A percentile compares a stretch with the other conserved stretches of the same genome.
Conservation (phyloP, 2,113 vertebrate genomes). For the Poecilia latipinna region DNA sequence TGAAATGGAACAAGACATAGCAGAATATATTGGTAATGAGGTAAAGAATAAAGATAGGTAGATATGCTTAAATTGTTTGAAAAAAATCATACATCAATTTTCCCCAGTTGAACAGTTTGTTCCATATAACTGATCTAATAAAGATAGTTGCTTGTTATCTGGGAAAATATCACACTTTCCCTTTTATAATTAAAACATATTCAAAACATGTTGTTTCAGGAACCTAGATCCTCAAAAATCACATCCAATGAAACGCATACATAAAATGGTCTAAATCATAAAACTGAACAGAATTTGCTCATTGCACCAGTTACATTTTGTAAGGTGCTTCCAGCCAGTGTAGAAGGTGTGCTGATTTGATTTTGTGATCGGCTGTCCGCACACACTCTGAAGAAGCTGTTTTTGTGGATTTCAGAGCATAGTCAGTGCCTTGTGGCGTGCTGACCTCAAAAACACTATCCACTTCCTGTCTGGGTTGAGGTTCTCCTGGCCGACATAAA, state of each 20-base stretch:
- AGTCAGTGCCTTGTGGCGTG: conserved; percentile 58
- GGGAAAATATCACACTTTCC: conserved; percentile 2
- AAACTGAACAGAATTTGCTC: conserved; percentile 23
- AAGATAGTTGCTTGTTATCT: conserved; percentile 9
- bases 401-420: conserved; percentile 60
- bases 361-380: conserved; percentile 56
- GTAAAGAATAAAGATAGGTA: conserved; percentile 43
- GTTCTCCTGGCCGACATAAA: conserved; percentile 59
- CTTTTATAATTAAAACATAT: conserved; percentile 27
- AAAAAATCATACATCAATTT: background rate
- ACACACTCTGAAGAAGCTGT: conserved; percentile 40
- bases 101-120: background rate
- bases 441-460: conserved; percentile 66
- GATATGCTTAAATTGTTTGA: conserved; percentile 1
- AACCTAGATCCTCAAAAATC: background rate
- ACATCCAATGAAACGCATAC: background rate
- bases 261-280: conserved; percentile 9
- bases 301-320: conserved; percentile 50
- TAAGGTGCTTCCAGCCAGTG: conserved; percentile 20
- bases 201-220: conserved; percentile 7
- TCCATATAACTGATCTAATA: background rate
- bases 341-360: conserved; percentile 53
- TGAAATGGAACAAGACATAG: conserved; percentile 62
- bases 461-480: conserved; percentile 65
- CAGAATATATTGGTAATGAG: conserved; percentile 51